phyloP scores from a whole-genome alignment of 2,113 vertebrate genomes.

The Malurus melanocephalus region DNA sequence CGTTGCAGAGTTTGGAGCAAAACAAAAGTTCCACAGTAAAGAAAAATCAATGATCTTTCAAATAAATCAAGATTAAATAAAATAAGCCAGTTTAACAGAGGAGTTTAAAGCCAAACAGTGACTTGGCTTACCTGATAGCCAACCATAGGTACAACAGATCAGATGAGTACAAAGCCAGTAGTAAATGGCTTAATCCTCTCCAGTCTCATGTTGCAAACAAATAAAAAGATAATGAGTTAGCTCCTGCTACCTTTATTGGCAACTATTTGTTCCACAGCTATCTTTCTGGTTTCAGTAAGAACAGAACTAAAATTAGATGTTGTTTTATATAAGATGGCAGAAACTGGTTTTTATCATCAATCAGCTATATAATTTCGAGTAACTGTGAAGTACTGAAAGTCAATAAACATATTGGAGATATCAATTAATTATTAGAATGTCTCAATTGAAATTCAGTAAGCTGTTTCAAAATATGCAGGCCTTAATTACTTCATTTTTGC shows the following conservation, averaged over 20 bases:
- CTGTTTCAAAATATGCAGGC: neutral
- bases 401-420: neutral
- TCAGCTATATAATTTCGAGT: neutral
- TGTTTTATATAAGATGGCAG: neutral
- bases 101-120: constrained; percentile 34
- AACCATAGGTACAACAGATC: neutral
- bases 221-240: neutral
- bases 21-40: constrained; percentile 49
- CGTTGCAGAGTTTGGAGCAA: constrained; percentile 56
- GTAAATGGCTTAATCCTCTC: neutral
- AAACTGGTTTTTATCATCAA: neutral
- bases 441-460: constrained; percentile 1
- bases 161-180: neutral
- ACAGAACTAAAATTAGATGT: neutral
- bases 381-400: constrained; percentile 4
- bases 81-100: constrained; percentile 56
- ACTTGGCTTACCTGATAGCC: constrained; percentile 7
- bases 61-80: constrained; percentile 69
- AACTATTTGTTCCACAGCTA: neutral
- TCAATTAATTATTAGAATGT: neutral
- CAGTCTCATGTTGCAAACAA: neutral
- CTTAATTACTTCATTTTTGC: neutral
- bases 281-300: neutral
- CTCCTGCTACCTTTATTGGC: neutral
- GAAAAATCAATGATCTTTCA: constrained; percentile 70